Evolutionary conservation across 2,113 vertebrate genomes (phyloP).

Genomic region (Origma solitaria): DNA sequence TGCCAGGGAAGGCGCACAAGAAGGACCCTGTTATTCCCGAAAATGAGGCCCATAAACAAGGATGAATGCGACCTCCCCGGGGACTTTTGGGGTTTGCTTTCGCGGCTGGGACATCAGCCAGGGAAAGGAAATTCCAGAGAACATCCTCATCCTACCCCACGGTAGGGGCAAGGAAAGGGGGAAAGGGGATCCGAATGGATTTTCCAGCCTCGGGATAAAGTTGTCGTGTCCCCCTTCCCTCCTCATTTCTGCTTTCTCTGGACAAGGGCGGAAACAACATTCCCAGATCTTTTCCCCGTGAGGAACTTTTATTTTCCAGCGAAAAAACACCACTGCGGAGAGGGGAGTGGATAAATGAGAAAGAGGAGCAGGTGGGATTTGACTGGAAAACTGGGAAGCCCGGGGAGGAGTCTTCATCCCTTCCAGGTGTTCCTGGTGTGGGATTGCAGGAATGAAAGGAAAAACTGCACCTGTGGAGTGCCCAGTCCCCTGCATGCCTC

Average conservation of each 20-base stretch:
- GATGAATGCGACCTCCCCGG: slow-evolving; percentile 65
- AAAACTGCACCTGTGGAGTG: fast-evolving
- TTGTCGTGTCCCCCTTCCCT: neutral
- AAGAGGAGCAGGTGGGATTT: neutral
- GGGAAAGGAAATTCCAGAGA: slow-evolving; percentile 71
- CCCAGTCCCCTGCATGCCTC: neutral
- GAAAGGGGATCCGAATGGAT: neutral
- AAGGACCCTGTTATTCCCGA: slow-evolving; percentile 72
- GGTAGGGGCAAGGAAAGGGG: neutral
- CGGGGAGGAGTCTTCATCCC: neutral
- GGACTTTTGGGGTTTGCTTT: slow-evolving; percentile 73
- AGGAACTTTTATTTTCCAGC: neutral
- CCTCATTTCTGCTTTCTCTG: neutral
- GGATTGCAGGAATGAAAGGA: fast-evolving
- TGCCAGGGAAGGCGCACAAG: slow-evolving; percentile 66
- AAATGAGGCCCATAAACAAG: slow-evolving; percentile 76
- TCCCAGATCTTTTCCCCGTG: neutral
- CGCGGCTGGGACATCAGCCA: slow-evolving; percentile 71
- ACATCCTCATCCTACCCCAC: slow-evolving; percentile 73
- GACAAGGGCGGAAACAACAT: neutral
- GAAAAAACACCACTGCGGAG: neutral
- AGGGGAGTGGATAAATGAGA: neutral
- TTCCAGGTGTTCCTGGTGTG: neutral
- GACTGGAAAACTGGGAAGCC: neutral
- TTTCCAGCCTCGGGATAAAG: neutral